A percentile compares a stretch with the other conserved stretches of the same genome.
These are phyloP conservation scores for Narcine bancroftii DNA, from an alignment of 2,113 vertebrate species.

Conservation along the genomic window DNA sequence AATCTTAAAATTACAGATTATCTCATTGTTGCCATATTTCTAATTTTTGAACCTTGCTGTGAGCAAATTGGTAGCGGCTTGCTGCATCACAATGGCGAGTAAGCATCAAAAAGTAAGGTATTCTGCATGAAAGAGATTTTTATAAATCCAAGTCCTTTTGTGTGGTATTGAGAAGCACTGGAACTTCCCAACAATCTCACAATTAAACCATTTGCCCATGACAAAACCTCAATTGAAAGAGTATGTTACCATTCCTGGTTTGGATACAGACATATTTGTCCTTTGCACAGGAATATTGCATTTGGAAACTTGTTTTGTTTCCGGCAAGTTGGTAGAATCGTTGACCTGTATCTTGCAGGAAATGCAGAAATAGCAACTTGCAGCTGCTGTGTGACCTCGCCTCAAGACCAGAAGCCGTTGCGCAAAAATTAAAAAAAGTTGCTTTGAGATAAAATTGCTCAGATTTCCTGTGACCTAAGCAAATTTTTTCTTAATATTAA, in stretches of 20 bases:
- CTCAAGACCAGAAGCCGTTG: conserved; percentile 34
- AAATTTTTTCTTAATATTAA: conserved; percentile 2
- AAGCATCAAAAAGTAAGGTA: background rate
- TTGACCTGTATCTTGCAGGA: conserved; percentile 27
- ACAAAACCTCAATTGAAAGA: background rate
- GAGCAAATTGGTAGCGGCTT: background rate
- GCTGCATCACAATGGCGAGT: background rate
- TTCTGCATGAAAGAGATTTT: background rate
- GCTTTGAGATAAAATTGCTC: conserved; percentile 31
- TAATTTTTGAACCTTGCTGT: background rate
- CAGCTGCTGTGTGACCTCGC: no score
- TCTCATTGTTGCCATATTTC: background rate
- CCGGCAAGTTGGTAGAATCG: background rate
- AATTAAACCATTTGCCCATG: no score
- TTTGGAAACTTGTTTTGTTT: conserved; percentile 26
- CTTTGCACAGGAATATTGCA: background rate
- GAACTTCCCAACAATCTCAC: background rate
- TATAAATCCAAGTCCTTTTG: background rate
- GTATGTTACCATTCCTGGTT: background rate
- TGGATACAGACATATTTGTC: background rate
- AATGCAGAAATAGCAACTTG: conserved; percentile 31
- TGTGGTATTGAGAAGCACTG: background rate
- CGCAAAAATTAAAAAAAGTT: conserved; percentile 15
- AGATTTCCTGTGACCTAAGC: conserved; percentile 25
- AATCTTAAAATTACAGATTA: background rate